A percentile compares a stretch with the other conserved stretches of the same genome.
Conservation (phyloP, 2,888 invertebrate species). For the Panopea generosa region DNA sequence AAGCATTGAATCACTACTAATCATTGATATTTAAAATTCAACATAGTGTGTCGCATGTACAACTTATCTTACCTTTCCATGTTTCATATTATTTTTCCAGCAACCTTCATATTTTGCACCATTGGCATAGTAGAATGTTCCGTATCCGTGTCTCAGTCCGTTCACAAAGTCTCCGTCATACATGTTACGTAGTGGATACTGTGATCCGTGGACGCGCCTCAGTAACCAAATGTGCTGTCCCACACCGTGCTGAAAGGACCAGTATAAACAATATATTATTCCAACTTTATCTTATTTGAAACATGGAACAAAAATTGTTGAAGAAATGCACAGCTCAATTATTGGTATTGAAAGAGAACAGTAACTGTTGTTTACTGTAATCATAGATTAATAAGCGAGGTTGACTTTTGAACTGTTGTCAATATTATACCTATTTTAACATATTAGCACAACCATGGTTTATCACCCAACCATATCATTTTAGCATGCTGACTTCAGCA, state of each 20-base stretch:
- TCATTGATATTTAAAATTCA: no score
- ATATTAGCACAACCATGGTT: no score
- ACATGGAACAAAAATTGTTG: not conserved
- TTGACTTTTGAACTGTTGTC: no score
- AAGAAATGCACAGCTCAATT: not conserved
- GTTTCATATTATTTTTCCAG: slow-evolving; percentile 85
- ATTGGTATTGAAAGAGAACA: no score
- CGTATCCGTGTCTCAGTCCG: slow-evolving; percentile 83
- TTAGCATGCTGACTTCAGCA: no score
- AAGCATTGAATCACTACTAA: no score
- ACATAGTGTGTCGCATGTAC: no score
- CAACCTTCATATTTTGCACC: slow-evolving; percentile 84
- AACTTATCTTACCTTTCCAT: slow-evolving; percentile 80
- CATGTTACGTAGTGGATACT: slow-evolving; percentile 84
- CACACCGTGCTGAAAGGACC: slow-evolving; percentile 81
- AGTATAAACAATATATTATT: not conserved
- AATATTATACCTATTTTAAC: no score
- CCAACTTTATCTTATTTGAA: no score
- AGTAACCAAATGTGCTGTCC: slow-evolving; percentile 85
- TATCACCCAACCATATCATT: no score
- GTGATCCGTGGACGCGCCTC: slow-evolving; percentile 80
- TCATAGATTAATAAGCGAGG: no score
- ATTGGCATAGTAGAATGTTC: slow-evolving; percentile 85
- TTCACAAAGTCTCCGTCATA: slow-evolving; percentile 84
- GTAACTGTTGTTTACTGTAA: no score